Conservation (phyloP, 2,888 invertebrate species). For the Calameuta idolon region DNA sequence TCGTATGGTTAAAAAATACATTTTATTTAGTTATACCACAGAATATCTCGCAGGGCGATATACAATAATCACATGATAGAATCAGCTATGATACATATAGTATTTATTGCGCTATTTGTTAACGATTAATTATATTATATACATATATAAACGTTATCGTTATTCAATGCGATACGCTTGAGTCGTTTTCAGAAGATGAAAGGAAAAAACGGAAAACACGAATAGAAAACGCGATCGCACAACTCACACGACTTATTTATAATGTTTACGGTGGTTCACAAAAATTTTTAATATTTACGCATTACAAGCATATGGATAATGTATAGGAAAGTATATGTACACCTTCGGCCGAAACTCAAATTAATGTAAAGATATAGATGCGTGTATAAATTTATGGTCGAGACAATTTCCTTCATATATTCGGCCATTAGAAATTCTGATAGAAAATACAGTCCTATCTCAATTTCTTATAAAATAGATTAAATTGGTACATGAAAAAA, state of each 20-base stretch:
- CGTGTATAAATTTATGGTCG: background rate
- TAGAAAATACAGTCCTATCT: background rate
- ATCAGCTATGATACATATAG: constrained; percentile 3
- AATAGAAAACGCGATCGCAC: background rate
- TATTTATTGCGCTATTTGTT: background rate
- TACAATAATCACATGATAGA: background rate
- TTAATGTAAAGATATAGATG: constrained; percentile 9
- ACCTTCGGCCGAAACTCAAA: constrained; percentile 18
- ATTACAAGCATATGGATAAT: constrained; percentile 69
- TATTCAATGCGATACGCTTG: background rate
- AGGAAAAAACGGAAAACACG: background rate
- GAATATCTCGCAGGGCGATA: background rate
- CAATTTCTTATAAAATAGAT: background rate
- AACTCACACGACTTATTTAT: background rate
- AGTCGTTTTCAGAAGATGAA: background rate
- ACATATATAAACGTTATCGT: background rate
- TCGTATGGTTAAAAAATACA: constrained; percentile 38
- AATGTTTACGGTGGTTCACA: background rate
- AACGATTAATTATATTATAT: background rate
- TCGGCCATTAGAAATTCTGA: background rate
- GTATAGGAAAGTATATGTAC: constrained; percentile 13
- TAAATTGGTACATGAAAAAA: background rate
- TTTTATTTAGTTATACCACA: constrained; percentile 13
- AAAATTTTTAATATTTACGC: background rate
- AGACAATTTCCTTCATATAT: background rate